phyloP scores from a whole-genome alignment of 2,113 vertebrate species.

The Entelurus aequoreus region DNA sequence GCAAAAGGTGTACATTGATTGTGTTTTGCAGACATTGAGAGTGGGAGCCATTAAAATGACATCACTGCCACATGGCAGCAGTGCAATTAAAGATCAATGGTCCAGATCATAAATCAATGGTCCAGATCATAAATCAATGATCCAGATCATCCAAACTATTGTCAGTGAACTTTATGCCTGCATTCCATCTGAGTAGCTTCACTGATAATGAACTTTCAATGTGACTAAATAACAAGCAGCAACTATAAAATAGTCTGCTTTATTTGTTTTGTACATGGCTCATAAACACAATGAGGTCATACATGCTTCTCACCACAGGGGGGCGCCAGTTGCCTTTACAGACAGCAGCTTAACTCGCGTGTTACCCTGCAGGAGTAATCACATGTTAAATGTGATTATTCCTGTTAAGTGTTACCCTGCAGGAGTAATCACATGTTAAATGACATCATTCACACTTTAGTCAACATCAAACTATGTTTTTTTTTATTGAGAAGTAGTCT shows the following conservation, averaged over 20 bases:
- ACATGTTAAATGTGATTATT: no score
- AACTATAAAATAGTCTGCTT: not conserved
- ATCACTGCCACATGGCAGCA: constrained; percentile 15
- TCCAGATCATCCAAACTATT: not conserved
- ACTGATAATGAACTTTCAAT: constrained; percentile 2
- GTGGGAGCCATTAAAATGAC: constrained; percentile 20
- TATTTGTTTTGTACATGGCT: not conserved
- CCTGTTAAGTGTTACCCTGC: no score
- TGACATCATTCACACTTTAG: no score
- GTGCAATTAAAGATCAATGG: constrained; percentile 23
- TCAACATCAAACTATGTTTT: not conserved
- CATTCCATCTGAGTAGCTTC: not conserved
- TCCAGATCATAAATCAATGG: not conserved
- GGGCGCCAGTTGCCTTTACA: constrained; percentile 22
- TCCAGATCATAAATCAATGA: not conserved
- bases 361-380: no score
- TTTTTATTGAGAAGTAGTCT: not conserved
- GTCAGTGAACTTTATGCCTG: not conserved
- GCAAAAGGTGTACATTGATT: not conserved
- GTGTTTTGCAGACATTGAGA: constrained; percentile 24
- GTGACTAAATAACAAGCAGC: constrained; percentile 2
- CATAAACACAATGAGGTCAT: not conserved
- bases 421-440: no score
- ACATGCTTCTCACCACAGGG: constrained; percentile 21
- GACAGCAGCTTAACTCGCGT: no score